phyloP scores from a whole-genome alignment of 2,113 vertebrate species.

The Crotalus helleri region DNA sequence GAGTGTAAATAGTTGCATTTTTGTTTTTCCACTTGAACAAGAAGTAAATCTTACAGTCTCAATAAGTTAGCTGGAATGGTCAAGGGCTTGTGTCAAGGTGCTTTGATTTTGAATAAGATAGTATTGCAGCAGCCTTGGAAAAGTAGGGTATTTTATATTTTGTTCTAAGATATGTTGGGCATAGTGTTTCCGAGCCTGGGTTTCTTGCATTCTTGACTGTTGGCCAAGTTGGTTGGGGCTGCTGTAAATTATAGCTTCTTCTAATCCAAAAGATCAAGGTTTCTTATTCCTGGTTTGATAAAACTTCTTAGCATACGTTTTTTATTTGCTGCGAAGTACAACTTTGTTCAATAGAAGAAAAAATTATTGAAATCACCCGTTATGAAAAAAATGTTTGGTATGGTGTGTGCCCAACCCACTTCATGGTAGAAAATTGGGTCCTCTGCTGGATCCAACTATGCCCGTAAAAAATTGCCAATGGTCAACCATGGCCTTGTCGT shows the following conservation, averaged over 20 bases:
- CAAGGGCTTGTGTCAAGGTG: neutral
- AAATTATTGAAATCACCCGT: neutral
- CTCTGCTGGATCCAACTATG: neutral
- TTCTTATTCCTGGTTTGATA: neutral
- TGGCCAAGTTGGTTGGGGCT: neutral
- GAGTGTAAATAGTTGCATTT: neutral
- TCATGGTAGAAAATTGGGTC: neutral
- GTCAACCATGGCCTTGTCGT: neutral
- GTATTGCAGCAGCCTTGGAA: neutral
- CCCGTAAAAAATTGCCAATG: neutral
- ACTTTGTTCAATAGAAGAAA: neutral
- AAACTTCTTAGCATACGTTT: neutral
- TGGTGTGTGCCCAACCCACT: neutral
- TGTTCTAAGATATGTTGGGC: neutral
- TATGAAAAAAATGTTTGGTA: neutral
- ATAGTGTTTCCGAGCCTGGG: neutral
- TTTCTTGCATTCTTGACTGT: neutral
- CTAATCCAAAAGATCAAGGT: neutral
- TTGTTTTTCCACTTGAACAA: neutral
- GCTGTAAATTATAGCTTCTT: neutral
- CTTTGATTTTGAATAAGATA: neutral
- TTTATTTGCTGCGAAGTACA: neutral
- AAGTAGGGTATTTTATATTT: neutral
- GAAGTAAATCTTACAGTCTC: neutral
- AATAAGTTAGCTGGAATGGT: neutral